Conservation (phyloP, 2,888 invertebrate species). For the Diloba caeruleocephala region DNA sequence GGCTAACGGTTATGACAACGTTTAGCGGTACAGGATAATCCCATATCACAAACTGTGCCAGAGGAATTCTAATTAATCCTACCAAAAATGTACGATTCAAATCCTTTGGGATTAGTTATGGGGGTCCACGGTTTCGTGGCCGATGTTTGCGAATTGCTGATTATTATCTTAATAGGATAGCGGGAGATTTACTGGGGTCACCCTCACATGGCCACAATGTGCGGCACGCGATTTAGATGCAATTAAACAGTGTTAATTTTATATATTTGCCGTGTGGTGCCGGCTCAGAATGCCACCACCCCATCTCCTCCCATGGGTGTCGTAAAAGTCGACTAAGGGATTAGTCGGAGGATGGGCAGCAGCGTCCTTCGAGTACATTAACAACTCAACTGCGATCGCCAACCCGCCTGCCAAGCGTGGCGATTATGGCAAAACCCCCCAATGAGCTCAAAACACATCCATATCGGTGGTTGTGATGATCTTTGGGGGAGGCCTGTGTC, state of each 20-base stretch:
- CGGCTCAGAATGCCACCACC: too few species aligned
- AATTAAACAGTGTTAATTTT: slow-evolving; percentile 33
- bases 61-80: slow-evolving; percentile 70
- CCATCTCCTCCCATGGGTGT: too few species aligned
- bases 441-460: too few species aligned
- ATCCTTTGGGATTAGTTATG: slow-evolving; percentile 59
- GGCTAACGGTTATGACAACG: slow-evolving; percentile 48
- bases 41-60: slow-evolving; percentile 58
- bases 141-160: slow-evolving; percentile 80
- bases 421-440: too few species aligned
- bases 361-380: too few species aligned
- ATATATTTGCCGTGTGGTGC: too few species aligned
- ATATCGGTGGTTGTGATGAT: too few species aligned
- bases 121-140: slow-evolving; percentile 62
- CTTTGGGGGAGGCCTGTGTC: too few species aligned
- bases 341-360: too few species aligned
- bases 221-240: slow-evolving; percentile 20
- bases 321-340: too few species aligned
- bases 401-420: too few species aligned
- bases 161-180: slow-evolving; percentile 83
- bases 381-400: too few species aligned
- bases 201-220: slow-evolving; percentile 43
- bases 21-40: slow-evolving; percentile 52
- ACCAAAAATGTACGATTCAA: slow-evolving; percentile 76
- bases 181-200: slow-evolving; percentile 73